Evolutionary conservation across 2,888 invertebrate genomes (phyloP), one percentile per base, ranked within the genome.

Genomic region (Tubiluchus corallicola): DNA sequence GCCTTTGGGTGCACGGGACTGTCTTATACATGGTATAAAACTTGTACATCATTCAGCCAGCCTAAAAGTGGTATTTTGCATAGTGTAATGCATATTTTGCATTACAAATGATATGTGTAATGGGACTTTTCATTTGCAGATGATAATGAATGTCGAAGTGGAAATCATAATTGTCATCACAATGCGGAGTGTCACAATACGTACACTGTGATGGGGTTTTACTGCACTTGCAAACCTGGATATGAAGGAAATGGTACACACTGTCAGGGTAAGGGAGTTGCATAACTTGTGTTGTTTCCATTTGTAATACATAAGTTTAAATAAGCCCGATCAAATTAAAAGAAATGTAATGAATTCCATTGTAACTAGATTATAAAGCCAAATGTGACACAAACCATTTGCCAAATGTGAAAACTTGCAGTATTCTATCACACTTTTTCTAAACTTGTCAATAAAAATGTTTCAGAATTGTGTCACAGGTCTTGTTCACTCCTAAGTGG

Each of bases 211-310:
- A 78, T 76, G 52, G 80, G 82, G 55, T 84, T 83, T 69, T 77
- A 78, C 56, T 92, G 90, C 60, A 80, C 85, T 60, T 92, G 90
- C 64, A 88, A 87, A 57, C 81, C 84, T 1, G 90, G 90, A 1
- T 90, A 81, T 68, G 83, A 84, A 59, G 83, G 84, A 51, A 82
- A 82, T 17, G 87, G 85, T 45, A 73, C 76, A 67, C 69, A 73
- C 49, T 87, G 87, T 60, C 70, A 65, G 55, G 74, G 75, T 75
- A 60, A 54, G 53, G 51, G 18, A 42, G 44, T 5, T 19, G 13
- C 5, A 9, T n/a, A 3, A 43, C 9, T 43, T 21, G 38, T 40
- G 44, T 45, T 45, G 16, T 9, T 45, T 43, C 15, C n/a, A 15
- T 41, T 17, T 17, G 17, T 20, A 17, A 18, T 37, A 20, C n/a